A percentile compares a stretch with the other conserved stretches of the same genome.
Conservation (phyloP, 2,113 vertebrate genomes). For the Cygnus buccinator region DNA sequence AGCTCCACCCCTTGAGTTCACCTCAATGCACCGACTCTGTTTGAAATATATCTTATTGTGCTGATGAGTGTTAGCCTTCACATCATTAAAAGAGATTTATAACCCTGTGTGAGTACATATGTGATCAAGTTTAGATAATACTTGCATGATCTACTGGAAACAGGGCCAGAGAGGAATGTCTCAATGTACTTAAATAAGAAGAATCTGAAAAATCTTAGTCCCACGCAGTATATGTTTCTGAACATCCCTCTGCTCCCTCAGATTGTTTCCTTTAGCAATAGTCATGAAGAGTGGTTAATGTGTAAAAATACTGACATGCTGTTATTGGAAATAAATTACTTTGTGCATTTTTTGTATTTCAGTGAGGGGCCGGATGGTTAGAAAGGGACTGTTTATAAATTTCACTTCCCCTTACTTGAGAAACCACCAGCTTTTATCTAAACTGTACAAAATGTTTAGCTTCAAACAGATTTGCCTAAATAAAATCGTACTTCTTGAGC, state of each 20-base stretch:
- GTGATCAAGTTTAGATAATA: background rate
- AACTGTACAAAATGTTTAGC: background rate
- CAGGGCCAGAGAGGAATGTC: background rate
- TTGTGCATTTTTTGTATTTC: conserved; percentile 15
- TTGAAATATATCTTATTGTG: background rate
- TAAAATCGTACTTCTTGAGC: background rate
- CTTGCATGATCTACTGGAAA: background rate
- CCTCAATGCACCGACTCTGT: background rate
- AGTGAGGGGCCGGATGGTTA: background rate
- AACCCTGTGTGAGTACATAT: accelerated
- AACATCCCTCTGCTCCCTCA: background rate
- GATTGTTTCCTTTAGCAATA: background rate
- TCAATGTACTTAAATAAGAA: background rate
- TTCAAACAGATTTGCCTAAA: background rate
- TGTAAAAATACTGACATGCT: background rate
- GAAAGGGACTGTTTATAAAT: conserved; percentile 5
- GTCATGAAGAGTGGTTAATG: background rate
- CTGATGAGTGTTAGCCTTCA: background rate
- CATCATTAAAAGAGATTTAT: background rate
- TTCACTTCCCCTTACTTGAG: conserved; percentile 20
- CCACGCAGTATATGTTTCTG: background rate
- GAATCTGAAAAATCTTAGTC: background rate
- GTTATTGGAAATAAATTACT: background rate
- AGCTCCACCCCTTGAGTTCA: accelerated
- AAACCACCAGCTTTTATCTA: conserved; percentile 3